phyloP scores from a whole-genome alignment of 2,113 vertebrate genomes.

The Nesoenas mayeri region DNA sequence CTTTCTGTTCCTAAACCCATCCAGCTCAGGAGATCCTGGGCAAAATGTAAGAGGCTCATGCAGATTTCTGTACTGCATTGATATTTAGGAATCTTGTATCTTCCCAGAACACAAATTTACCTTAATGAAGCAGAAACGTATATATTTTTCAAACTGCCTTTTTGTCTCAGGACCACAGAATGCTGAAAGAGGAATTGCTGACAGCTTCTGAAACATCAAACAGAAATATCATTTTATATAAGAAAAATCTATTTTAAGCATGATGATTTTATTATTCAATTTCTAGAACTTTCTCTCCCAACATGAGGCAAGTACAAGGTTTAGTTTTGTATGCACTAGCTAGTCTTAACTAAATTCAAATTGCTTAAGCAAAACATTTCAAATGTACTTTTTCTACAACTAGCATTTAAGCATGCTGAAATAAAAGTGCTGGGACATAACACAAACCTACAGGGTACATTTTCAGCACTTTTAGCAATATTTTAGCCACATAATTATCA shows the following conservation, averaged over 20 bases:
- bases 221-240: background rate
- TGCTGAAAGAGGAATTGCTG: slow-evolving; percentile 91
- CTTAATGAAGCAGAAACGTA: slow-evolving; percentile 97
- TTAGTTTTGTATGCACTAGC: background rate
- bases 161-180: slow-evolving; percentile 87
- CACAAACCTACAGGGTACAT: background rate
- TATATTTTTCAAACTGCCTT: slow-evolving; percentile 91
- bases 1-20: background rate
- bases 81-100: background rate
- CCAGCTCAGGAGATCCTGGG: background rate
- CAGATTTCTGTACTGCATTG: background rate
- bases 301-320: background rate
- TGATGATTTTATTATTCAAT: background rate
- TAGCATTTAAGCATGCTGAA: background rate
- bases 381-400: background rate
- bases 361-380: background rate
- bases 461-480: background rate
- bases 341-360: background rate
- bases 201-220: slow-evolving; percentile 84
- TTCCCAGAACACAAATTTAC: slow-evolving; percentile 72
- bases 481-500: background rate
- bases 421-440: background rate
- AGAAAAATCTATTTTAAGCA: background rate
- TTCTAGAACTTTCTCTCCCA: background rate
- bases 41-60: background rate